Evolutionary conservation across 2,113 vertebrate species (phyloP).

Genomic region (Muntiacus muntjak): DNA sequence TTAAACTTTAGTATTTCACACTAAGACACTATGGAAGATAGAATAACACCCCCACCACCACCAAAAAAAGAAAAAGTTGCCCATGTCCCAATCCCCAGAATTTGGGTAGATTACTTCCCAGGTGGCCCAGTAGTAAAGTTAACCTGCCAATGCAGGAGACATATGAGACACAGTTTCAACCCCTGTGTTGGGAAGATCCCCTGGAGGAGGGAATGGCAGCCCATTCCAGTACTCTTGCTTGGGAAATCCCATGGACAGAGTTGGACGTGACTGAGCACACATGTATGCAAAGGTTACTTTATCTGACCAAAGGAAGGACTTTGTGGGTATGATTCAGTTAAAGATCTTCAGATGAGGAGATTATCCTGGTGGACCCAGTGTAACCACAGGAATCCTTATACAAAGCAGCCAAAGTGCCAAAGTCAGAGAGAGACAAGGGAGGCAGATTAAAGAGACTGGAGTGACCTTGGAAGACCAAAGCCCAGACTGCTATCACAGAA

Average conservation of each 20-base stretch:
- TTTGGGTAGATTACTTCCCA: background rate
- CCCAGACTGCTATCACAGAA: background rate
- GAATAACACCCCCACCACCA: background rate
- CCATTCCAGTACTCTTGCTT: background rate
- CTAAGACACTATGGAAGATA: background rate
- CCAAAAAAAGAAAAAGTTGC: background rate
- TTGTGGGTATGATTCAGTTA: background rate
- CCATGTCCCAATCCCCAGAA: background rate
- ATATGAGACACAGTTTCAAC: accelerated
- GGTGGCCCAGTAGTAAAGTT: background rate
- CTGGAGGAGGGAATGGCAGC: background rate
- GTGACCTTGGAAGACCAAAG: background rate
- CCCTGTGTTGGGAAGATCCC: background rate
- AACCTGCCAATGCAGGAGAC: background rate
- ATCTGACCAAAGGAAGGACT: background rate
- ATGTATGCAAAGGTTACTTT: background rate
- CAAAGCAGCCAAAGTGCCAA: background rate
- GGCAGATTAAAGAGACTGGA: background rate
- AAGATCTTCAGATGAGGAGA: background rate
- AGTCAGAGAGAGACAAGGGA: background rate
- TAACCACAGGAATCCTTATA: background rate
- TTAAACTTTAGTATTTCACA: background rate
- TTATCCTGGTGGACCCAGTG: background rate
- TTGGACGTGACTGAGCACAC: background rate
- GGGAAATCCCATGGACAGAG: background rate